Evolutionary conservation across 2,797 vertebrate genomes (phyloP).

Genomic region (Chelonia mydas): DNA sequence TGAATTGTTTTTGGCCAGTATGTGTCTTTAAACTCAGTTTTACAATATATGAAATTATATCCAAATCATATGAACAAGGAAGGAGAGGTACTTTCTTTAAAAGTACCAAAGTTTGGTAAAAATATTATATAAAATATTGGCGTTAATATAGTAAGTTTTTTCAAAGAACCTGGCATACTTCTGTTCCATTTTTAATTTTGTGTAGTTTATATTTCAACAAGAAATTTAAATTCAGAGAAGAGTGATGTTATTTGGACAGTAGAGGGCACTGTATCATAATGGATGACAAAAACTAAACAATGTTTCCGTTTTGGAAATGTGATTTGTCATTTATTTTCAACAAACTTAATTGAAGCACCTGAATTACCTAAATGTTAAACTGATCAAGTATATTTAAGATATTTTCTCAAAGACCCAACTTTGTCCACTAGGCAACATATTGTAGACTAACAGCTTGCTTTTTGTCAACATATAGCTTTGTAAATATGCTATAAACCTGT

Average conservation of each 20-base stretch:
- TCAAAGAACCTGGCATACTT: not conserved
- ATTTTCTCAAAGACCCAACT: not conserved
- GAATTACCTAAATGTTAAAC: constrained; percentile 25
- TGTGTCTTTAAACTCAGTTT: not conserved
- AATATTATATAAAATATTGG: not conserved
- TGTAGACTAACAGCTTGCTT: not conserved
- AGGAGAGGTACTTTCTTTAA: not conserved
- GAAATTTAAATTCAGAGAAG: not conserved
- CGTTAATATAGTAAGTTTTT: not conserved
- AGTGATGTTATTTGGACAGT: constrained; percentile 29
- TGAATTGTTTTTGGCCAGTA: not conserved
- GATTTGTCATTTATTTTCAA: constrained; percentile 22
- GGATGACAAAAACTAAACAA: not conserved
- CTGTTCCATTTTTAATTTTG: not conserved
- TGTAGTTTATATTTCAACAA: not conserved
- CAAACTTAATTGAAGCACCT: constrained; percentile 32
- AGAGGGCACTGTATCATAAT: constrained; percentile 68
- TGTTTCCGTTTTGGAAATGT: not conserved
- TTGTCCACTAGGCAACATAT: constrained; percentile 33
- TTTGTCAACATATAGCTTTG: not conserved
- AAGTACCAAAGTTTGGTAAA: not conserved
- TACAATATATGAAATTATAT: not conserved
- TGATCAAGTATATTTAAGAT: not conserved
- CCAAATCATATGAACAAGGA: not conserved
- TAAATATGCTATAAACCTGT: not conserved